A percentile compares a stretch with the other conserved stretches of the same genome.
phyloP scores from a whole-genome alignment of 2,797 vertebrate genomes.

The Labeo calbasu region DNA sequence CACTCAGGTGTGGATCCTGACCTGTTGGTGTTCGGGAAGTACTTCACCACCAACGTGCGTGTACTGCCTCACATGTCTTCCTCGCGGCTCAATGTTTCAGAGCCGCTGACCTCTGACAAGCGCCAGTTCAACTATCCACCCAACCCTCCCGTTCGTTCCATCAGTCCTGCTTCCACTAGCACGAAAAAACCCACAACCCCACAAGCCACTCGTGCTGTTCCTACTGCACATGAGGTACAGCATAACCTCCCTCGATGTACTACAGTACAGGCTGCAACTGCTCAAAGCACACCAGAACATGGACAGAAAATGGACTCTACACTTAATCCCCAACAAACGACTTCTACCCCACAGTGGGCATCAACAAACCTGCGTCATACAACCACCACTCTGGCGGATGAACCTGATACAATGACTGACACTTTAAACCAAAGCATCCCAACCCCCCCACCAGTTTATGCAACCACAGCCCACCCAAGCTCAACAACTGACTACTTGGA shows the following conservation, averaged over 20 bases:
- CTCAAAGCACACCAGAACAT: not conserved
- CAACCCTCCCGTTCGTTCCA: slow-evolving; percentile 36
- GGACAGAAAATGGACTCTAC: not conserved
- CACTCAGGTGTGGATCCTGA: slow-evolving; percentile 89
- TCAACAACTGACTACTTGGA: not conserved
- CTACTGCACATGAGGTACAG: slow-evolving; percentile 20
- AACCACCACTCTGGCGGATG: not conserved
- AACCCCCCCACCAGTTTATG: not conserved
- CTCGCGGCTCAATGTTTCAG: slow-evolving; percentile 72
- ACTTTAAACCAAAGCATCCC: slow-evolving; percentile 5
- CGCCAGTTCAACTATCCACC: slow-evolving; percentile 73
- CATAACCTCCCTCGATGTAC: slow-evolving; percentile 26
- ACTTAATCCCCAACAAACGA: slow-evolving; percentile 10
- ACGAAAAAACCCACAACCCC: slow-evolving; percentile 34
- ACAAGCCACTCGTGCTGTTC: slow-evolving; percentile 2
- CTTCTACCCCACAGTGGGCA: not conserved
- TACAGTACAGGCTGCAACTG: slow-evolving; percentile 8
- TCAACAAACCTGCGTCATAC: not conserved
- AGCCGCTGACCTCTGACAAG: slow-evolving; percentile 74
- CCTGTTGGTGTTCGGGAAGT: slow-evolving; percentile 89
- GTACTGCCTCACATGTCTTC: slow-evolving; percentile 72
- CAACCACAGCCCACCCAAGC: not conserved
- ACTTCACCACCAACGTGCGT: slow-evolving; percentile 73
- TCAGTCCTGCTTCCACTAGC: slow-evolving; percentile 10
- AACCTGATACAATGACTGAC: not conserved